Base-by-base conservation (phyloP, 2,888 invertebrate genomes). In the Latrodectus elegans region DNA sequence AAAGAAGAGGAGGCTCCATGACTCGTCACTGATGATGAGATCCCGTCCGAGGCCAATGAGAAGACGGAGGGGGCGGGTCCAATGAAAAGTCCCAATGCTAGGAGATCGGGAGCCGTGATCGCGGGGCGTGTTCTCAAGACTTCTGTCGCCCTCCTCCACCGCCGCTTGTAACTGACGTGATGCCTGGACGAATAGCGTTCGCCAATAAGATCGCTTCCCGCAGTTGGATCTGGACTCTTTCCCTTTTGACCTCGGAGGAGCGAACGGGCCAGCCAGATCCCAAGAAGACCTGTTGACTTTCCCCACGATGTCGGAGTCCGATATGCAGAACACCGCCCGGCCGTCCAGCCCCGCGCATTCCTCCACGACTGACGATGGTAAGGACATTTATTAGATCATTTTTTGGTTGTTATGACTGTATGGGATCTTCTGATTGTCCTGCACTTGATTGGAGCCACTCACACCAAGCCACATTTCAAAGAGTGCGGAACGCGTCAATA, bases 21-120 rank as follows among this genome's bases (percentile, higher is more conserved):
- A 87, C 86, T 87, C 86, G 86, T 87, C 86, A 87, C 81, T 81
- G 81, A 81, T 87, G 81, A 87, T 87, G 81, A 87, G 86, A 87
- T 52, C 72, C 77, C 80, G 38, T 52, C 49, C 80, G 68, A 82
- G 75, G 86, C 86, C 86, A 81, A 81, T 81, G 86, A 76, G 84
- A 72, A 67, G 73, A 65, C 52, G 26, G 76, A 2, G 71, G 52
- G 71, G 86, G 86, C 86, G 86, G 86, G 77, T 78, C 86, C 85
- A 86, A 86, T 89, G 89, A 86, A 82, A 73, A 86, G 86, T 86
- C 79, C 73, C 60, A 64, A 60, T 74, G 79, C 72, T 72, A 38
- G 9, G 52, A 60, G 88, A 84, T 81, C 85, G 79, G 71, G 73
- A 79, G 71, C 81, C 77, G 78, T 85, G 79, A 81, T 79, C 64